phyloP scores from a whole-genome alignment of 1,140 invertebrate species.

The Aphidius ervi region DNA sequence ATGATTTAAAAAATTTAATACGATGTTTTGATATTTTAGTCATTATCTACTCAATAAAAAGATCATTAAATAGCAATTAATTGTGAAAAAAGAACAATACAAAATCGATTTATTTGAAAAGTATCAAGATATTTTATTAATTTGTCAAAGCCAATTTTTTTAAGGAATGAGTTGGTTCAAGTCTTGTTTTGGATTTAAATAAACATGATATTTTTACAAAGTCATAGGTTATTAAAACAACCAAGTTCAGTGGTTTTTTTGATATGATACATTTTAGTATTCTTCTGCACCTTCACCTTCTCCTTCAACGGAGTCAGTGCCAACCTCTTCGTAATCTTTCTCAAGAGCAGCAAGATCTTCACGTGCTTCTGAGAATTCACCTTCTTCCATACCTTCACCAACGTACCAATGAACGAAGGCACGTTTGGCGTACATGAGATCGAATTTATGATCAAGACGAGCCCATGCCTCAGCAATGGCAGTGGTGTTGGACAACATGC shows the following conservation, averaged over 20 bases:
- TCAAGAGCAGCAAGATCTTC: slow-evolving; percentile 83
- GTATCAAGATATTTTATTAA: no score
- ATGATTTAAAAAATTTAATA: no score
- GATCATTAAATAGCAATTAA: no score
- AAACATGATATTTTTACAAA: no score
- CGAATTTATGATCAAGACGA: slow-evolving; percentile 76
- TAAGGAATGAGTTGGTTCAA: no score
- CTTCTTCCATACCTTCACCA: slow-evolving; percentile 82
- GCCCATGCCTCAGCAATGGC: slow-evolving; percentile 77
- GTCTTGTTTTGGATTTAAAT: no score
- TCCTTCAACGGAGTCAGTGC: slow-evolving; percentile 69
- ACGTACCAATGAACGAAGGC: slow-evolving; percentile 86
- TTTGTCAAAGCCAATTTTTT: no score
- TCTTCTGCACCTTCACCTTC: slow-evolving; percentile 70
- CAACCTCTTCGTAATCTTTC: slow-evolving; percentile 81
- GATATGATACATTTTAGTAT: slow-evolving; percentile 50
- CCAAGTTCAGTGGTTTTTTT: not conserved
- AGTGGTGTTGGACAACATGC: slow-evolving; percentile 81
- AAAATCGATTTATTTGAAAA: no score
- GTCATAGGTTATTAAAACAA: no score
- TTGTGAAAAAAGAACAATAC: no score
- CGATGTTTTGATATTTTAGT: no score
- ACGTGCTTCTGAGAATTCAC: slow-evolving; percentile 70
- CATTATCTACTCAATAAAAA: no score
- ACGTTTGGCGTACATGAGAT: slow-evolving; percentile 78